phyloP scores from a whole-genome alignment of 2,888 invertebrate genomes.

The Tachystola acroxantha region DNA sequence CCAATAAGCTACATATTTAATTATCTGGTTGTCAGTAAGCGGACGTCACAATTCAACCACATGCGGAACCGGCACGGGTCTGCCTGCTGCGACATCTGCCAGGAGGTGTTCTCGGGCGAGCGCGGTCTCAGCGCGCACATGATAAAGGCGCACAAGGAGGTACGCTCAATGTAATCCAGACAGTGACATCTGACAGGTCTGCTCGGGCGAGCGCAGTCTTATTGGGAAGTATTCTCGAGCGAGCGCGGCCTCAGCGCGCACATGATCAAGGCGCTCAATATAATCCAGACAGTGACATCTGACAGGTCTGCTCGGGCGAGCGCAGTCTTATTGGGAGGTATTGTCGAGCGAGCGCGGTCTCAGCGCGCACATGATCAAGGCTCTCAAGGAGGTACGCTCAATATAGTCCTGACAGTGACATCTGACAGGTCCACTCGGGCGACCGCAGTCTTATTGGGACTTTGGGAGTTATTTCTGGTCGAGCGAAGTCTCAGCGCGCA shows the following conservation, averaged over 20 bases:
- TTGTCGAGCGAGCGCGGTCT: slow-evolving; percentile 16
- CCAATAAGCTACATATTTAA: too few relatives aligned
- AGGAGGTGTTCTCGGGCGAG: slow-evolving; percentile 16
- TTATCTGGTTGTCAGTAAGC: too few relatives aligned
- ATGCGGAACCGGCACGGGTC: slow-evolving; percentile 18
- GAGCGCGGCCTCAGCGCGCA: slow-evolving; percentile 14
- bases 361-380: slow-evolving; percentile 15
- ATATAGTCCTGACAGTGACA: too few relatives aligned
- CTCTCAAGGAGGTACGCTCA: slow-evolving; percentile 12
- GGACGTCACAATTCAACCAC: slow-evolving; percentile 17
- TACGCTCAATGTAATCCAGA: slow-evolving; percentile 2
- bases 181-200: slow-evolving; percentile 16
- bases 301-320: too few relatives aligned
- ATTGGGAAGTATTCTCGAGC: slow-evolving; percentile 16
- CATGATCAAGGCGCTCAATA: slow-evolving; percentile 16
- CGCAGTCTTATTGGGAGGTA: too few relatives aligned
- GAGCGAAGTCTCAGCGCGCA: slow-evolving; percentile 14
- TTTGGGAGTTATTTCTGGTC: slow-evolving; percentile 16
- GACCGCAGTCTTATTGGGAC: too few relatives aligned
- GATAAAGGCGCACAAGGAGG: slow-evolving; percentile 16
- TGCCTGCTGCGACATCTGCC: slow-evolving; percentile 17
- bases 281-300: slow-evolving; percentile 18
- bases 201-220: too few relatives aligned
- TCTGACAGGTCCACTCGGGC: slow-evolving; percentile 16
- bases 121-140: slow-evolving; percentile 15